Conservation (phyloP, 2,797 vertebrate genomes). For the Chelon labrosus region DNA sequence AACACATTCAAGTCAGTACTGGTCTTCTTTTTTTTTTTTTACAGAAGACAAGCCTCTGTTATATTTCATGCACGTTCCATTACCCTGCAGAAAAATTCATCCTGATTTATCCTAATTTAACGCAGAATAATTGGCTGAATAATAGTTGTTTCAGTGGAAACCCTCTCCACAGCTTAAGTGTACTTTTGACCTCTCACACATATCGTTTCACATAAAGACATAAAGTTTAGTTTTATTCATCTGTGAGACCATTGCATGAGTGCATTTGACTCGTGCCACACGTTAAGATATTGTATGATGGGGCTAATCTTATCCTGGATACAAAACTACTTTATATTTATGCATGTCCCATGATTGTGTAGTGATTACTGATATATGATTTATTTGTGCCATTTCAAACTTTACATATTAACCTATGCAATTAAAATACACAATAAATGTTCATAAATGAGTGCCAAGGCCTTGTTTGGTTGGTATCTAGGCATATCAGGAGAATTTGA, state of each 20-base stretch:
- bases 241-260: neutral
- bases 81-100: neutral
- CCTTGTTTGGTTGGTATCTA: neutral
- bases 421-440: neutral
- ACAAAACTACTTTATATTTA: neutral
- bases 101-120: neutral
- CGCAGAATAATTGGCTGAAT: neutral
- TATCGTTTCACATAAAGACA: neutral
- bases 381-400: neutral
- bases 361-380: neutral
- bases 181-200: neutral
- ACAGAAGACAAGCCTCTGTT: neutral
- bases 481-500: no score
- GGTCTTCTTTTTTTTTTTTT: neutral
- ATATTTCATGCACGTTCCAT: neutral
- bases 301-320: neutral
- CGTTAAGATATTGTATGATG: neutral
- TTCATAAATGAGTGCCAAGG: neutral
- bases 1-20: neutral
- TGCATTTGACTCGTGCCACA: neutral
- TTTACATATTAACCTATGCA: neutral
- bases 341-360: neutral
- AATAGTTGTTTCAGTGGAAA: constrained; percentile 3
- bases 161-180: no score
- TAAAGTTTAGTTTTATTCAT: neutral